Evolutionary conservation across 2,797 vertebrate genomes (phyloP), one percentile per base, ranked within the genome.

Genomic region (Sebastes taczanowskii): DNA sequence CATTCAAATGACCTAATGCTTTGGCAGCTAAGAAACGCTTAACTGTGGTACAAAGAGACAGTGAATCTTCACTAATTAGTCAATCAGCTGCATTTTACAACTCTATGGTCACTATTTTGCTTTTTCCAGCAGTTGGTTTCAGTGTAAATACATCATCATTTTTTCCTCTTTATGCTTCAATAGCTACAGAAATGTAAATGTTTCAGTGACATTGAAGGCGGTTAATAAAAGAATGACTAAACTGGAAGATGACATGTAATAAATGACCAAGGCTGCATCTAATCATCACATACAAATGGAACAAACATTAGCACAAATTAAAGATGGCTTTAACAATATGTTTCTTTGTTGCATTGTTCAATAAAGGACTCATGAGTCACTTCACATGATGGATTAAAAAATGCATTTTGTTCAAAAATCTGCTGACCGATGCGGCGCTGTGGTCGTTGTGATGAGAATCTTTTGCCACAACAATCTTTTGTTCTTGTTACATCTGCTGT

Each of bases 341-440:
- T 73, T 56, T n/a, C 29, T 52, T 71, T 65, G 52, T 34, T 74
- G 62, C 25, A 29, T 59, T 59, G 53, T 29, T 63, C 32, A 76
- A 66, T 77, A 73, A 66, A 61, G 38, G 11, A 11, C 58, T 38
- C 29, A 2, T 22, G 46, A 71, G 63, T 59, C 49, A 60, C 14
- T 25, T 66, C 20, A 27, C 27, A 68, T 61, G 65, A 59, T 18
- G 55, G 61, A 71, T 75, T 75, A 60, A 81, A 80, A 70, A 5
- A 16, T 16, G 46, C 4, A 53, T 38, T 74, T 42, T 42, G 23
- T 25, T 63, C 7, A 22, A 67, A 75, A 73, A 56, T 42, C 27
- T 65, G 52, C 32, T 59, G 62, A 78, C 49, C 63, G 32, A 69
- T 52, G 78, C 13, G 2, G 16, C 11, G 22, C 62, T 70, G 71